Base-by-base conservation (phyloP, 2,113 vertebrate species). In the Forbesichthys agassizii region DNA sequence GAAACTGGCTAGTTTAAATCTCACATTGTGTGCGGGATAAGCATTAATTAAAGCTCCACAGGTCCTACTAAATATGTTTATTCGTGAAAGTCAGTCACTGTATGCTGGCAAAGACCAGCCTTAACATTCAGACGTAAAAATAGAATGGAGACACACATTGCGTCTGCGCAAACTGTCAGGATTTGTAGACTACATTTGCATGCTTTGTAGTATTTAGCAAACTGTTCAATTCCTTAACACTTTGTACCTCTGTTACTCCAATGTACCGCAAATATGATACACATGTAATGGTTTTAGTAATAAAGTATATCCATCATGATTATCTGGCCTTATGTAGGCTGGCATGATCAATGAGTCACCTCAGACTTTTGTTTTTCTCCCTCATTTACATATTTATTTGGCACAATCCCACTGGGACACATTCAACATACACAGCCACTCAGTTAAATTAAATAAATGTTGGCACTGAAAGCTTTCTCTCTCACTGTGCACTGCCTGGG, bases 351-450 rank as follows among this genome's bases (percentile, higher is more conserved):
- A 83, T 80, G 51, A 27, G 27, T 57, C 27, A 55, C 9, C 46
- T 33, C 62, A 81, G 33, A 59, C 36, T 33, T 16, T 61, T 47
- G 13, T 61, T 58, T 36, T 36, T 61, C 11, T 61, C 48, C 60
- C 13, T 42, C 36, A 42, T 42, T 42, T 42, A 8, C 7, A 42
- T 42, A 42, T 42, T 42, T 42, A 42, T 42, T 42, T 42, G 68
- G 9, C 33, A 11, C 20, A 47, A 11, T 56, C 70, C 72, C 57
- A 65, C 11, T 65, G 74, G 68, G 66, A 75, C 27, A 66, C 4
- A 66, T 69, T 75, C 76, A 69, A 87, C 76, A 64, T 57, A 61
- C 52, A 79, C 60, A 66, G 73, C 73, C 73, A 86, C 75, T 87
- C 75, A 75, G 71, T 76, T 68, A 73, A 71, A 87, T 83, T 69